Evolutionary conservation across 2,797 vertebrate species (phyloP).

Genomic region (Lophura swinhoii): DNA sequence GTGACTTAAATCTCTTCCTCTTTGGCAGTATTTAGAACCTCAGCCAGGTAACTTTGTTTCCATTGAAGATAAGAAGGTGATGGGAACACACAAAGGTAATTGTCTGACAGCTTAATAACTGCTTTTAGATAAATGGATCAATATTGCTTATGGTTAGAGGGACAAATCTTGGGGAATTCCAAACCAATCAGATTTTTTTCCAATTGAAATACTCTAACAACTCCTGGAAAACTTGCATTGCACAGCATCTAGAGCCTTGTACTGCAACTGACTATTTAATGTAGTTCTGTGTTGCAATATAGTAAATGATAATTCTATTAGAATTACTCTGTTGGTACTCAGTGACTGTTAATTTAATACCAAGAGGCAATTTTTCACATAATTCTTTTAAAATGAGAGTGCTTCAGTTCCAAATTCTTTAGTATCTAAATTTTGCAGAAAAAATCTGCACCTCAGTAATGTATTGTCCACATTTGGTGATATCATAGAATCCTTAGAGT

Average conservation of each 20-base stretch:
- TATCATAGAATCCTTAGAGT: too few relatives aligned
- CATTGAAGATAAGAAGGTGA: constrained; percentile 87
- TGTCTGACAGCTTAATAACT: not conserved
- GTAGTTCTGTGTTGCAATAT: not conserved
- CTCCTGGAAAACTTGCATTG: not conserved
- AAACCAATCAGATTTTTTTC: not conserved
- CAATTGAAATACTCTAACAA: not conserved
- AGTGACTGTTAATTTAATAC: not conserved
- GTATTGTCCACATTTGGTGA: too few relatives aligned
- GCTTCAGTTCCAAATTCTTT: not conserved
- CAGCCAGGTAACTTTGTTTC: constrained; percentile 92
- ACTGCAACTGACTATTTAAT: not conserved
- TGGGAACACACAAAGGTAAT: constrained; percentile 91
- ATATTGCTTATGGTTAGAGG: not conserved
- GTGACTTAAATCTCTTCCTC: constrained; percentile 16
- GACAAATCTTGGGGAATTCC: not conserved
- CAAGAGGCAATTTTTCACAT: not conserved
- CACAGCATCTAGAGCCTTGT: not conserved
- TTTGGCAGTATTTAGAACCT: constrained; percentile 89
- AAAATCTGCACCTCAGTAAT: not conserved
- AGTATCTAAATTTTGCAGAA: not conserved
- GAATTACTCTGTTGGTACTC: not conserved
- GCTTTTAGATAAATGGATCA: not conserved
- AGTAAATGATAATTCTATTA: not conserved
- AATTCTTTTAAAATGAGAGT: not conserved